Percentiles rank a stretch among this genome's conserved stretches.
Conservation (phyloP, 2,113 vertebrate species). For the Datnioides undecimradiatus region DNA sequence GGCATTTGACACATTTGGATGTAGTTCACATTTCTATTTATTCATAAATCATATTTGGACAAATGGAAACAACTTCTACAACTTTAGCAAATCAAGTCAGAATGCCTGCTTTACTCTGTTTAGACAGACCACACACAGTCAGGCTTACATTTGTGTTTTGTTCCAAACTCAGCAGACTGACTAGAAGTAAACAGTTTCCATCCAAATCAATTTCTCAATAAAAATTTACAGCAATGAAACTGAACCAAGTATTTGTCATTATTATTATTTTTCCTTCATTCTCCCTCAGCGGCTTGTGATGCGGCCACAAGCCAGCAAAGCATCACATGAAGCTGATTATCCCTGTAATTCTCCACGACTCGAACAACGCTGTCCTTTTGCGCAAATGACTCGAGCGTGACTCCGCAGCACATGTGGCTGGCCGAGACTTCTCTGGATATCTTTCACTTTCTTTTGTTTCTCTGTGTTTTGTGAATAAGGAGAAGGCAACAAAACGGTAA, state of each 20-base stretch:
- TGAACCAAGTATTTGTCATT: neutral
- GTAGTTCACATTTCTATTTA: no score
- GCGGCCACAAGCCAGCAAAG: constrained; percentile 33
- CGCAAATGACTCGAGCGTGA: constrained; percentile 73
- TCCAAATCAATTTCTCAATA: neutral
- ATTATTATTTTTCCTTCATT: neutral
- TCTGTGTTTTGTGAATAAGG: neutral
- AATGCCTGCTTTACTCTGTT: no score
- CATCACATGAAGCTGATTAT: constrained; percentile 79
- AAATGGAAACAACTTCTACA: no score
- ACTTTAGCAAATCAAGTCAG: no score
- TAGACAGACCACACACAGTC: no score
- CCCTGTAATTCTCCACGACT: constrained; percentile 33
- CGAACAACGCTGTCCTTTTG: constrained; percentile 47
- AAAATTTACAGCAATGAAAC: neutral
- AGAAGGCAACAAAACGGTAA: constrained; percentile 44
- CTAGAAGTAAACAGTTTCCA: no score
- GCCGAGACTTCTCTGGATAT: neutral
- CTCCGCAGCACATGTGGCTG: constrained; percentile 17
- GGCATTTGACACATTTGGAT: no score
- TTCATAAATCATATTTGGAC: no score
- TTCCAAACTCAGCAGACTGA: no score
- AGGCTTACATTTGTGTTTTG: no score
- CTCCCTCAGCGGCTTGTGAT: constrained; percentile 8
- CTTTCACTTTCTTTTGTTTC: neutral